Evolutionary conservation across 1,140 invertebrate genomes (phyloP), one percentile per base, ranked within the genome.

Genomic region (Drosophila jambulina): DNA sequence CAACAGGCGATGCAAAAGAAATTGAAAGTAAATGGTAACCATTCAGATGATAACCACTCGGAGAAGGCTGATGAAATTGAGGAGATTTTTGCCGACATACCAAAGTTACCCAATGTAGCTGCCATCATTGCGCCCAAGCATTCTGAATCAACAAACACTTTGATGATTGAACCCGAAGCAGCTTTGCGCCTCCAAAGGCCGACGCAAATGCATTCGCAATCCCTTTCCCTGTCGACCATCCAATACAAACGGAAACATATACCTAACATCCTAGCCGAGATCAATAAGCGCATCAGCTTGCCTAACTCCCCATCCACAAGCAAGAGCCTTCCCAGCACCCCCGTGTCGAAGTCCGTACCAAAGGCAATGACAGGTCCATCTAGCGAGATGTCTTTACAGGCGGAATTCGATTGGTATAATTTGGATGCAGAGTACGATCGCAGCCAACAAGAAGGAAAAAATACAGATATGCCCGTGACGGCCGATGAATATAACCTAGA

Each of bases 41-140:
- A 56, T 9, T 80, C 69, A 9, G 77, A 83, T 70, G 79, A 80
- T 45, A 85, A 61, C n/a, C 60, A 68, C 36, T 86, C 88, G 53
- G 75, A 91, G 43, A 92, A 92, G 84, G 81, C 80, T 91, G 64
- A 93, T 56, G 91, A 92, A 82, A 85, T 91, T 84, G 85, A 93
- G 68, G 83, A 92, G 75, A 81, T 93, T 93, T 87, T 93, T 59
- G 90, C 93, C 56, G 93, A 94, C 61, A 93, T 94, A 91, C 94
- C 94, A 78, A 94, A 94, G 82, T 81, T 94, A 80, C 94, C 94
- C 19, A 94, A 94, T 91, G 94, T 94, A 27, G 94, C 93, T 19
- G 94, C 94, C 80, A 94, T 94, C 15, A 93, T 94, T 62, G 93
- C 93, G 21, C 93, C 94, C 9, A 94, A 91, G 49, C 74, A 87